phyloP scores from a whole-genome alignment of 2,888 invertebrate species.

The Helleia helle region DNA sequence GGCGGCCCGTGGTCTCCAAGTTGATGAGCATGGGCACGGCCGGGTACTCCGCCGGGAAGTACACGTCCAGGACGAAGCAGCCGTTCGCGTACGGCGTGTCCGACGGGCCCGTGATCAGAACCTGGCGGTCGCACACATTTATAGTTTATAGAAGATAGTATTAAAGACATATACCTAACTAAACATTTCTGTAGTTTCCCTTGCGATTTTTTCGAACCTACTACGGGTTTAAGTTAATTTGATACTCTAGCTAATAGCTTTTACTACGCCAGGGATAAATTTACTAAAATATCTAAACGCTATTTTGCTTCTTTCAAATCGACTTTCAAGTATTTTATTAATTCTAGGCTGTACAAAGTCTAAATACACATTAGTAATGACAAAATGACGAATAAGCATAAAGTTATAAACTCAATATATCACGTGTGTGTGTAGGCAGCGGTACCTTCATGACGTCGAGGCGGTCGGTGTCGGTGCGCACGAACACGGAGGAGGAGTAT shows the following conservation, averaged over 20 bases:
- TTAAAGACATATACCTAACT: too few species aligned
- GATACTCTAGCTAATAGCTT: too few species aligned
- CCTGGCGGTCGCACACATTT: constrained; percentile 57
- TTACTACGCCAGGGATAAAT: too few species aligned
- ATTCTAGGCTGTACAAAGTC: too few species aligned
- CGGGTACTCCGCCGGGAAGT: constrained; percentile 89
- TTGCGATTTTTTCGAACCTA: too few species aligned
- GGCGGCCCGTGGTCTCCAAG: constrained; percentile 91
- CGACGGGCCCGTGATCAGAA: constrained; percentile 92
- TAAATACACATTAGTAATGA: too few species aligned
- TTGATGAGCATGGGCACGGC: constrained; percentile 92
- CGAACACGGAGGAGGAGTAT: constrained; percentile 95
- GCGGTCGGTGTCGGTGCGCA: constrained; percentile 93
- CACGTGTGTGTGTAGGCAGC: constrained; percentile 84
- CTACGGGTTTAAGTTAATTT: too few species aligned
- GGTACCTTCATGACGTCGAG: constrained; percentile 96
- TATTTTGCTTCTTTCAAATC: too few species aligned
- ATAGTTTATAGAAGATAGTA: neutral
- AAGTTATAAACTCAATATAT: neutral
- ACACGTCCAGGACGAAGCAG: constrained; percentile 93
- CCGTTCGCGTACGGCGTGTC: constrained; percentile 95
- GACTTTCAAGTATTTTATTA: too few species aligned
- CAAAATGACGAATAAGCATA: too few species aligned
- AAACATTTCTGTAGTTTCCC: too few species aligned
- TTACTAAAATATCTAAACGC: too few species aligned